Evolutionary conservation across 2,113 vertebrate species (phyloP).

Genomic region (Thryonomys swinderianus): DNA sequence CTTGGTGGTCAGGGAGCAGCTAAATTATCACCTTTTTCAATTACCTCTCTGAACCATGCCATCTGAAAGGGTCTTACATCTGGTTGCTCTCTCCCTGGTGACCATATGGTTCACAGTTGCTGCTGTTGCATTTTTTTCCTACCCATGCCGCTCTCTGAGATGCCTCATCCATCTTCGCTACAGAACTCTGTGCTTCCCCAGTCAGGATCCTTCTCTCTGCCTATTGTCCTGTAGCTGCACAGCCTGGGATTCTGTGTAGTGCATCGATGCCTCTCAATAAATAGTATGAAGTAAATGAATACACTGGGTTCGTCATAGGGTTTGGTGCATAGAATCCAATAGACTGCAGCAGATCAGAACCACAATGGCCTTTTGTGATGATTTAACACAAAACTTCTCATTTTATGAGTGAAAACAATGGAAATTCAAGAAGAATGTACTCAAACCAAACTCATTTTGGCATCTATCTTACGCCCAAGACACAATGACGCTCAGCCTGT

Average conservation of each 20-base stretch:
- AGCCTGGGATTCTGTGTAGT: not conserved
- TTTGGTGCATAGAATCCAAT: not conserved
- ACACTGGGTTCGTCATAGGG: not conserved
- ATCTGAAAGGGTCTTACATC: not conserved
- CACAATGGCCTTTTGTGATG: not conserved
- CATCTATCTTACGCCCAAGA: not conserved
- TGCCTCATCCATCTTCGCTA: not conserved
- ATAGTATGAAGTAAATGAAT: not conserved
- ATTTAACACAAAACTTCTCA: not conserved
- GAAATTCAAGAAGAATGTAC: not conserved
- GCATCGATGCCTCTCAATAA: not conserved
- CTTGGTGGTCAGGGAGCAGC: not conserved
- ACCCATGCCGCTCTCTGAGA: not conserved
- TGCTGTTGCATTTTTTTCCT: not conserved
- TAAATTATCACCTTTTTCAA: not conserved
- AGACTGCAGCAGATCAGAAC: not conserved
- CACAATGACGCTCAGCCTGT: not conserved
- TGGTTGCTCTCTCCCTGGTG: too few species aligned
- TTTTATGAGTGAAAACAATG: not conserved
- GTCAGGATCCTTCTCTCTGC: not conserved
- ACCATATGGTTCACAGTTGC: not conserved
- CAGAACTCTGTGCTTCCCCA: not conserved
- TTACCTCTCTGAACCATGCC: not conserved
- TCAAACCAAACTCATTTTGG: not conserved
- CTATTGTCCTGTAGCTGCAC: not conserved